Conservation (phyloP, 2,888 invertebrate genomes). For the Eudemis profundana region DNA sequence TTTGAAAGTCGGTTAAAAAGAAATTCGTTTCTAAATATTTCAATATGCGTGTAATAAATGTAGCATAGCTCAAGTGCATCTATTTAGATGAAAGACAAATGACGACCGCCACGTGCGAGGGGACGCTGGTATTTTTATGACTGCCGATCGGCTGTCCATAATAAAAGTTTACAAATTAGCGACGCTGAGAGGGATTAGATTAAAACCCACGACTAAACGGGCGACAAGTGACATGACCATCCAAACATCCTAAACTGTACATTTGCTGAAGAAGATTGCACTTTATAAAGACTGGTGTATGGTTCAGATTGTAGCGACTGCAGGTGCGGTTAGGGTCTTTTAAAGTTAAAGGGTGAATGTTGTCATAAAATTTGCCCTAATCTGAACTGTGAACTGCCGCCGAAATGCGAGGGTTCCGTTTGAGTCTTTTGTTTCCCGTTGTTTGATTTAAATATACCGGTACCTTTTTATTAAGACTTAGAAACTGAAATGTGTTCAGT, state of each 20-base stretch:
- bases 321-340: background rate
- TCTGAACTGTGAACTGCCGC: background rate
- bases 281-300: background rate
- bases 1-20: too few species aligned
- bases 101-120: conserved; percentile 17
- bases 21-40: background rate
- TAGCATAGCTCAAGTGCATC: background rate
- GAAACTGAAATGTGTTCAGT: too few species aligned
- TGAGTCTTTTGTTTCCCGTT: too few species aligned
- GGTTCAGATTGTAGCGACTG: background rate
- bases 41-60: background rate
- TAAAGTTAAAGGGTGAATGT: conserved; percentile 9
- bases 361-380: conserved; percentile 34
- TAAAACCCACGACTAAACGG: conserved; percentile 22
- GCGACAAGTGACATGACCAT: background rate
- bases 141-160: conserved; percentile 9
- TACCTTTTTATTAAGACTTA: too few species aligned
- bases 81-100: conserved; percentile 5
- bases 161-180: conserved; percentile 34
- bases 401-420: conserved; percentile 9
- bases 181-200: conserved; percentile 14
- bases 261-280: background rate
- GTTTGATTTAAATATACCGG: too few species aligned
- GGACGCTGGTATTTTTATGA: conserved; percentile 20
- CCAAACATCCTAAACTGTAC: background rate